A percentile compares a stretch with the other conserved stretches of the same genome.
Evolutionary conservation across 2,797 vertebrate species (phyloP).

Genomic region (Neopelma chrysocephalum): DNA sequence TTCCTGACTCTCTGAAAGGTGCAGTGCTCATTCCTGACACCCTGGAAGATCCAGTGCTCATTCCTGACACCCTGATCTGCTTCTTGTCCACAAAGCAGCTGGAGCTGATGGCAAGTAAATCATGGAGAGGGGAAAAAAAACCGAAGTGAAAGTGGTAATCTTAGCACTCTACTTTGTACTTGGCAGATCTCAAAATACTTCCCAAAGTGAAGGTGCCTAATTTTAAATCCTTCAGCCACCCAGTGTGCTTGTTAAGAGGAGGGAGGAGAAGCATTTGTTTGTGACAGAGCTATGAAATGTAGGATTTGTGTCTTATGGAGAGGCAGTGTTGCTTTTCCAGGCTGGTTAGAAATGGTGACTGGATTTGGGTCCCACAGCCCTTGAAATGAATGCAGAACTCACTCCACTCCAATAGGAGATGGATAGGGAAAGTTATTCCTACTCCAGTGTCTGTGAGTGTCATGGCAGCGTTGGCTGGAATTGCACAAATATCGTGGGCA

Average conservation of each 20-base stretch:
- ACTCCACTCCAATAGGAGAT: not conserved
- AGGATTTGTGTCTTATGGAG: not conserved
- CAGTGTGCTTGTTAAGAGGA: not conserved
- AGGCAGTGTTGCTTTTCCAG: not conserved
- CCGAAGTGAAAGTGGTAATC: not conserved
- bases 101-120: not conserved
- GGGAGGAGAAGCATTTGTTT: constrained; percentile 5
- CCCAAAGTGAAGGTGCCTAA: not conserved
- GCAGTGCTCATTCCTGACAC: not conserved
- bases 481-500: not conserved
- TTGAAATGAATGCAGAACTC: not conserved
- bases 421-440: not conserved
- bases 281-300: not conserved
- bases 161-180: not conserved
- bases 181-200: constrained; percentile 8
- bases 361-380: not conserved
- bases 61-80: not conserved
- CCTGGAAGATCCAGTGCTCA: not conserved
- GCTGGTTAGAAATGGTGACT: not conserved
- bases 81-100: not conserved
- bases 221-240: not conserved
- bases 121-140: not conserved
- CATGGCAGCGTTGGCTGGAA: not conserved
- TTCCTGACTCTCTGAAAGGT: no score
- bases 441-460: not conserved